Percentiles rank a stretch among this genome's conserved stretches.
These are phyloP conservation scores for Ostrea edulis DNA, from an alignment of 1,140 invertebrate species.

Conservation along the genomic window DNA sequence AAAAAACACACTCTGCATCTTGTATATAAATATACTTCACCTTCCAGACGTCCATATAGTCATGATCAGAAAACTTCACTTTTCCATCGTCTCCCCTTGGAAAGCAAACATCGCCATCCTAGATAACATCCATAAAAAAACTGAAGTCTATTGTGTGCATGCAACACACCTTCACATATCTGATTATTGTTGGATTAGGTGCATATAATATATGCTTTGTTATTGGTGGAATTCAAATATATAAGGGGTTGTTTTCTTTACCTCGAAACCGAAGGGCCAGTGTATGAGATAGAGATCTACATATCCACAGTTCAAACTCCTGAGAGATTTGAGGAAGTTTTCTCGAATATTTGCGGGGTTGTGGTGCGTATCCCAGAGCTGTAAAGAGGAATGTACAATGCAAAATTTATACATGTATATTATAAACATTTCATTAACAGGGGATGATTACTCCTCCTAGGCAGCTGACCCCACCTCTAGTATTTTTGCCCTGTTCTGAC, in stretches of 20 bases:
- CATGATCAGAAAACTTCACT: constrained; percentile 51
- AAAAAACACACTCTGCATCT: neutral
- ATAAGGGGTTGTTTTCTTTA: constrained; percentile 70
- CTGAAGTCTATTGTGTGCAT: neutral
- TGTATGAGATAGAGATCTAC: constrained; percentile 90
- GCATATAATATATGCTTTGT: no score
- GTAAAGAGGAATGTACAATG: neutral
- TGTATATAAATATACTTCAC: constrained; percentile 23
- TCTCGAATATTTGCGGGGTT: constrained; percentile 82
- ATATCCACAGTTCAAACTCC: constrained; percentile 85
- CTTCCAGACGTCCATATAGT: constrained; percentile 61
- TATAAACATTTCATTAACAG: no score
- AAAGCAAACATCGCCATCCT: constrained; percentile 62
- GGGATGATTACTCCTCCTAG: no score
- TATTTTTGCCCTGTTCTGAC: no score
- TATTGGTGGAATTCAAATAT: no score
- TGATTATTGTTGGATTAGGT: no score
- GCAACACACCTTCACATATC: no score
- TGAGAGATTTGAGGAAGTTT: constrained; percentile 84
- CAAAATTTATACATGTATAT: no score
- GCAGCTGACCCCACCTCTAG: no score
- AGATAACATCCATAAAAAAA: neutral
- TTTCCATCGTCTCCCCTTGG: constrained; percentile 60
- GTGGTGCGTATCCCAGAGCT: constrained; percentile 86
- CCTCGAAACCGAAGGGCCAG: constrained; percentile 89